Conservation (phyloP, 1,140 invertebrate species). For the Babylonia areolata region DNA sequence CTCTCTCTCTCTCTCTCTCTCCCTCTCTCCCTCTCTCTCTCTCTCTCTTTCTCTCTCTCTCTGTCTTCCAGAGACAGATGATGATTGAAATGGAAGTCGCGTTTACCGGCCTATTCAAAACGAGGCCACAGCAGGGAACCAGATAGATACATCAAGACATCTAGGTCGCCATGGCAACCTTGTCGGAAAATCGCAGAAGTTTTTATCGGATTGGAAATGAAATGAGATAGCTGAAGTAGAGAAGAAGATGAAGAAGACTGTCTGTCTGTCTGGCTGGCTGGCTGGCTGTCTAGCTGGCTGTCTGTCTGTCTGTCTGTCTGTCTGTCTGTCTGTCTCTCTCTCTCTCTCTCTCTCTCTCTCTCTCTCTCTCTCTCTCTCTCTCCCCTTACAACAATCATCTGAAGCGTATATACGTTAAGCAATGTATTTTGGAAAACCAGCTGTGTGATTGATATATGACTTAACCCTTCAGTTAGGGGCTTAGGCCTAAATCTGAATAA, state of each 20-base stretch:
- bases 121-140: background rate
- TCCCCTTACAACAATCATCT: too few relatives aligned
- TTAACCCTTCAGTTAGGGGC: too few relatives aligned
- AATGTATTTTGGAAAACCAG: too few relatives aligned
- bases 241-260: background rate
- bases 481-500: too few relatives aligned
- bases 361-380: background rate
- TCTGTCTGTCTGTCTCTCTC: background rate
- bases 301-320: background rate
- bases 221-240: background rate
- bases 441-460: too few relatives aligned
- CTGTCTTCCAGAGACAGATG: background rate
- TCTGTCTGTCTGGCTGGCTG: background rate
- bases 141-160: constrained; percentile 5
- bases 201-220: constrained; percentile 24
- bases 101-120: background rate
- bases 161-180: constrained; percentile 3
- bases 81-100: background rate
- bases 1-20: too few relatives aligned
- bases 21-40: too few relatives aligned
- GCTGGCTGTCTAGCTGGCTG: background rate
- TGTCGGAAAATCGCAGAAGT: constrained; percentile 16
- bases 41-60: too few relatives aligned
- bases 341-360: background rate
- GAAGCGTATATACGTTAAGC: too few relatives aligned